These are phyloP conservation scores for Ctenochaetus hawaiiensis DNA, from an alignment of 2,797 vertebrate species.

Conservation along the genomic window DNA sequence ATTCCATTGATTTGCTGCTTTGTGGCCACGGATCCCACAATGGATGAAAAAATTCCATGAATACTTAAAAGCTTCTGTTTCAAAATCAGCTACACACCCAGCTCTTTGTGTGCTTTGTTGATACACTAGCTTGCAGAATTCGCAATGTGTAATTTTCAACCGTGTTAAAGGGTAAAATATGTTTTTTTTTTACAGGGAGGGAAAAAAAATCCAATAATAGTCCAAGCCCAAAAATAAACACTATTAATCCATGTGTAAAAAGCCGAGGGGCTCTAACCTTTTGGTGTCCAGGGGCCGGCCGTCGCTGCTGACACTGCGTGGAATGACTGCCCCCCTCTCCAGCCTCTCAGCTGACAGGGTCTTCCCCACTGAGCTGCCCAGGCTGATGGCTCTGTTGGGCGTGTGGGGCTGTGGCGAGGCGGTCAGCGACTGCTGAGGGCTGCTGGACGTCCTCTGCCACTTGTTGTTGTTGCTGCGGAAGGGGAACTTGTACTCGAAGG, in stretches of 20 bases:
- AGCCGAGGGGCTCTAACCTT: slow-evolving; percentile 79
- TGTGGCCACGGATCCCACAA: slow-evolving; percentile 17
- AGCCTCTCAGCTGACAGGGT: slow-evolving; percentile 89
- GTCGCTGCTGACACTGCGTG: slow-evolving; percentile 98
- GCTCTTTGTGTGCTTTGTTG: neutral
- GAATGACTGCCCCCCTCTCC: slow-evolving; percentile 92
- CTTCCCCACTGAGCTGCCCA: slow-evolving; percentile 91
- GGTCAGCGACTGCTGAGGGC: slow-evolving; percentile 87
- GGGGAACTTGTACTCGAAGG: slow-evolving; percentile 98
- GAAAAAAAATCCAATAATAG: too few relatives aligned
- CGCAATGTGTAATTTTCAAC: neutral
- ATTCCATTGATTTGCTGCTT: slow-evolving; percentile 38
- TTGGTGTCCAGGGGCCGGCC: slow-evolving; percentile 94
- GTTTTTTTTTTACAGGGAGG: too few relatives aligned
- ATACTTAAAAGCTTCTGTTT: slow-evolving; percentile 20
- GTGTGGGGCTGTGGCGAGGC: slow-evolving; percentile 91
- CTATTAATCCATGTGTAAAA: too few relatives aligned
- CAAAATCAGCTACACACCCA: neutral
- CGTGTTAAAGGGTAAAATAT: too few relatives aligned
- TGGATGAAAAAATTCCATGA: slow-evolving; percentile 3
- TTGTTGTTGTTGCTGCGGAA: slow-evolving; percentile 98
- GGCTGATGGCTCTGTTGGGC: slow-evolving; percentile 90
- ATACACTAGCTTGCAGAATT: neutral
- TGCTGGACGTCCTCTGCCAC: slow-evolving; percentile 95
- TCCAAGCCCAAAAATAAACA: too few relatives aligned